Evolutionary conservation across 2,888 invertebrate genomes (phyloP).

Genomic region (Molorchus minor): DNA sequence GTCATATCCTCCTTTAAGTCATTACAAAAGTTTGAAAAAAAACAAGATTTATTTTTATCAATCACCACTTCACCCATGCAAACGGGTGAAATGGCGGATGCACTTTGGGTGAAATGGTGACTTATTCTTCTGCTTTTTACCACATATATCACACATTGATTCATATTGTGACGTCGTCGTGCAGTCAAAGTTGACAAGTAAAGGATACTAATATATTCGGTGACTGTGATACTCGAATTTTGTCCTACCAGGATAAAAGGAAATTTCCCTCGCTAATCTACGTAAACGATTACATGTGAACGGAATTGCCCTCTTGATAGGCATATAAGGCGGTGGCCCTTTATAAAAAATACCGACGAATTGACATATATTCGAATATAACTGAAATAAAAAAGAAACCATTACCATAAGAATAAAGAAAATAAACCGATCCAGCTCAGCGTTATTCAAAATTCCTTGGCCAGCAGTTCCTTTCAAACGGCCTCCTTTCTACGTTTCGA

Average conservation of each 20-base stretch:
- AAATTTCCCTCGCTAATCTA: constrained; percentile 27
- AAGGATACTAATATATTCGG: too few relatives aligned
- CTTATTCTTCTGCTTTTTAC: too few relatives aligned
- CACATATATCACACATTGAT: too few relatives aligned
- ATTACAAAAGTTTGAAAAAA: too few relatives aligned
- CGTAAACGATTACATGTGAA: constrained; percentile 33
- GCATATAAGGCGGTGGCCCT: constrained; percentile 31
- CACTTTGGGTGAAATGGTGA: too few relatives aligned
- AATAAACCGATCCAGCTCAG: constrained; percentile 46
- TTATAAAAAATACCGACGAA: constrained; percentile 40
- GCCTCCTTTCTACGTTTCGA: constrained; percentile 36
- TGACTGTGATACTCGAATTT: too few relatives aligned
- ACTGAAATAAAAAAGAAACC: constrained; percentile 44
- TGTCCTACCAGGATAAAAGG: not conserved
- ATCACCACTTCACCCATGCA: too few relatives aligned
- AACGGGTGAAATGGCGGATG: too few relatives aligned
- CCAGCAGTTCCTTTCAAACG: constrained; percentile 37
- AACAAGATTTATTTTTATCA: too few relatives aligned
- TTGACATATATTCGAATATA: constrained; percentile 46
- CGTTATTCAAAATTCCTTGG: constrained; percentile 43
- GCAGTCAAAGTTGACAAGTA: too few relatives aligned
- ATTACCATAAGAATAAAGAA: constrained; percentile 47
- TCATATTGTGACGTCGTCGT: too few relatives aligned
- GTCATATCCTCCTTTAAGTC: too few relatives aligned
- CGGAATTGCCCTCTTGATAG: constrained; percentile 23